Percentiles rank a stretch among this genome's conserved stretches.
Conservation (phyloP, 2,888 invertebrate genomes). For the Lasioglossum figueresi region DNA sequence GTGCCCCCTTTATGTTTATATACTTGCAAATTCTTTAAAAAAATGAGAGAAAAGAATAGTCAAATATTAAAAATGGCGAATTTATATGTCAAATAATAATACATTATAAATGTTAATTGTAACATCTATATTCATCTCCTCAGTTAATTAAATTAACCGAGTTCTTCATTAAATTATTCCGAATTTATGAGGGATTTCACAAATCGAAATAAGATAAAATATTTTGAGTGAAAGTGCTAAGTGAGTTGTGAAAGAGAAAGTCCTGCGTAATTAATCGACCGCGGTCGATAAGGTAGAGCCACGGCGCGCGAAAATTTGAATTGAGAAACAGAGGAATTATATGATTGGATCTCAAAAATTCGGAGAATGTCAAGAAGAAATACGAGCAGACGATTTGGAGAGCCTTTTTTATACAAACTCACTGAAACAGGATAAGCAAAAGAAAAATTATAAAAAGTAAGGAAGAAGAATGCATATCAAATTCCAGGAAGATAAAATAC, state of each 20-base stretch:
- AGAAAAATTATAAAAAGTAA: neutral
- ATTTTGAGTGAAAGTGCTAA: neutral
- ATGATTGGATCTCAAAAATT: neutral
- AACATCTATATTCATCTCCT: neutral
- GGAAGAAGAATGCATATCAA: neutral
- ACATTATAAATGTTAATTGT: neutral
- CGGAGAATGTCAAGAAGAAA: neutral
- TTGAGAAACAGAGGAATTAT: neutral
- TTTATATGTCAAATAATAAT: neutral
- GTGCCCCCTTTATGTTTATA: neutral
- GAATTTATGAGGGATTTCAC: neutral
- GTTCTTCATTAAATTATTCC: neutral
- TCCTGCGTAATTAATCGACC: neutral
- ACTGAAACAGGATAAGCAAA: neutral
- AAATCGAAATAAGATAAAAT: neutral
- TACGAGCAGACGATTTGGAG: neutral
- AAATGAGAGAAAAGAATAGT: neutral
- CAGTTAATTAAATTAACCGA: neutral
- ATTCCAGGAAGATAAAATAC: neutral
- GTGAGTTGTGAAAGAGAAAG: neutral
- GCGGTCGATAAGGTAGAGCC: neutral
- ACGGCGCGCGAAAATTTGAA: neutral
- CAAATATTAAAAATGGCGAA: neutral
- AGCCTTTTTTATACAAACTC: neutral
- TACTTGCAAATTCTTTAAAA: neutral